Base-by-base conservation (phyloP, 2,888 invertebrate genomes). In the Liopterus haemorrhoidalis region DNA sequence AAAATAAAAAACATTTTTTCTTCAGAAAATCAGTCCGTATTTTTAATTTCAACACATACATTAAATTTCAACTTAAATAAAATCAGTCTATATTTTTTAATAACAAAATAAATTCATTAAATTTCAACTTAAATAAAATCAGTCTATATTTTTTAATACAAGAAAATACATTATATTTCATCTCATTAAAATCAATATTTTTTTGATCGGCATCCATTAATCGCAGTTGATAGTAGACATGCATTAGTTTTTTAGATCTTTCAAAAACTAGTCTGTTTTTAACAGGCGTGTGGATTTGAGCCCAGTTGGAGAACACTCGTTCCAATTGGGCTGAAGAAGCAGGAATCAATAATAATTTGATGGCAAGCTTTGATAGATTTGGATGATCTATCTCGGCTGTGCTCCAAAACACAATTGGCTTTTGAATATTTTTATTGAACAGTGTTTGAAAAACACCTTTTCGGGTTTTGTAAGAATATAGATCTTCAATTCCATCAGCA, bases 301-400 rank as follows among this genome's bases (percentile, higher is more conserved):
- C 18, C 44, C 46, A 51, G 14, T 39, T 39, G 6, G 47, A 45
- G 19, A 48, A 52, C 9, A 47, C 19, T 24, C 44, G 35, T 33
- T 51, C 50, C 2, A 49, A 21, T 35, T 52, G 49, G 6, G 47
- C 46, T 5, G 47, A 47, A 9, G 50, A 52, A n/a, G 47, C 47
- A 5, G 50, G 49, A 19, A 51, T 39, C 32, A 39, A 37, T 14
- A 52, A 33, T 14, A 52, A 31, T 28, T 51, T 51, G 8, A 35
- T 20, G 4, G 50, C 52, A 4, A 51, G 22, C 19, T 37, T 37
- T 6, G 41, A n/a, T 11, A 52, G 36, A 6, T 40, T 36, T 20
- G 42, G 32, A 40, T 39, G 28, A n/a, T 47, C 35, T 8, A 45
- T 39, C 38, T 42, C 36, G 3, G 53, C 51, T 28, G 48, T 36